Conservation (phyloP, 2,113 vertebrate genomes). For the Azemiops feae region DNA sequence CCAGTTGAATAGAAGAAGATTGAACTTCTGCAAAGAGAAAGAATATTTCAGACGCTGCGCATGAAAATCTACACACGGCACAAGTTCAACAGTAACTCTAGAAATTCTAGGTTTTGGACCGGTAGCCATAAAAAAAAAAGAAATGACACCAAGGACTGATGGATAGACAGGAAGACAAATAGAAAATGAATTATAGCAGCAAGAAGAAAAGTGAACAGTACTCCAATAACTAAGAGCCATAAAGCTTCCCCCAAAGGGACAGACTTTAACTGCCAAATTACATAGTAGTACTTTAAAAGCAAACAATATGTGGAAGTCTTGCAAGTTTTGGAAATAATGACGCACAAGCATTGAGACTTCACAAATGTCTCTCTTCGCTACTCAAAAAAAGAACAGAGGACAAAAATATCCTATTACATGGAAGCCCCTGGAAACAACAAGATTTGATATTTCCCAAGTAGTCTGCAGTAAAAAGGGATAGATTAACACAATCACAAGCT, state of each 20-base stretch:
- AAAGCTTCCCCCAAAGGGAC: background rate
- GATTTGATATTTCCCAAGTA: background rate
- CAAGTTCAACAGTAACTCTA: background rate
- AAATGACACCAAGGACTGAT: background rate
- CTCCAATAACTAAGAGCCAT: background rate
- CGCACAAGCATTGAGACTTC: background rate
- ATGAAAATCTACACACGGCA: background rate
- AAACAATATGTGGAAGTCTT: background rate
- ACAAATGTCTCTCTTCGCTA: background rate
- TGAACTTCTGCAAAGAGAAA: constrained; percentile 78
- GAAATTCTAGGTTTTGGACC: background rate
- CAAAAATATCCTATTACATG: background rate
- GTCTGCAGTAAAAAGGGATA: background rate
- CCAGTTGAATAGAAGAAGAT: constrained; percentile 92
- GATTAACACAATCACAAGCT: background rate
- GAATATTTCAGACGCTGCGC: background rate
- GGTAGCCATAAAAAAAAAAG: background rate
- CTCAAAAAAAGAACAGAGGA: background rate
- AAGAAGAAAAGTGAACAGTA: background rate
- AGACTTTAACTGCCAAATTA: background rate
- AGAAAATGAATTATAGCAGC: background rate
- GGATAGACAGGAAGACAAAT: background rate
- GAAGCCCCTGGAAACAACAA: background rate
- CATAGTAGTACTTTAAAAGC: too few species aligned
- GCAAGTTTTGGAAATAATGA: background rate